A percentile compares a stretch with the other conserved stretches of the same genome.
Conservation (phyloP, 1,140 invertebrate species). For the Lepidostoma basale region DNA sequence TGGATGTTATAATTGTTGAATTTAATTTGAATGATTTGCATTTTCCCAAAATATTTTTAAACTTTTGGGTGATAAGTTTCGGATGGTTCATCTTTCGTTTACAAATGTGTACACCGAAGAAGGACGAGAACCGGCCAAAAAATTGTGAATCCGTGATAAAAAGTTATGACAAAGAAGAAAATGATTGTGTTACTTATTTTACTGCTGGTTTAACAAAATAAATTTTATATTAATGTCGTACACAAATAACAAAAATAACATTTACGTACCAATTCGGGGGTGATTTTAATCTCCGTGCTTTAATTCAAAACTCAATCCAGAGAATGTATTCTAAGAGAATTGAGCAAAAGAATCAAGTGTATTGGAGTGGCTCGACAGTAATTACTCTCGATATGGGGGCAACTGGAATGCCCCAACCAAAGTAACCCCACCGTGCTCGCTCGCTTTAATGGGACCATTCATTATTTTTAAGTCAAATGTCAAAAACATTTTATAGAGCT, state of each 20-base stretch:
- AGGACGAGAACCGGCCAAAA: too few species aligned
- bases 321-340: slow-evolving; percentile 16
- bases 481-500: slow-evolving; percentile 17
- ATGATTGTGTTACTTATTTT: too few species aligned
- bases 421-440: not conserved
- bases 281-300: slow-evolving; percentile 40
- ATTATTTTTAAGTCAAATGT: slow-evolving; percentile 29
- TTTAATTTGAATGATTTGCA: too few species aligned
- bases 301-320: slow-evolving; percentile 34
- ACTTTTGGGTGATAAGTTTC: too few species aligned
- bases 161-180: too few species aligned
- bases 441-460: slow-evolving; percentile 14
- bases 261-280: not conserved
- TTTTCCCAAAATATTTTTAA: too few species aligned
- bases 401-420: slow-evolving; percentile 36
- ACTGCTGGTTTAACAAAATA: too few species aligned
- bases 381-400: slow-evolving; percentile 45
- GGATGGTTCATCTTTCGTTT: too few species aligned
- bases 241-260: slow-evolving; percentile 17
- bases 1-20: too few species aligned
- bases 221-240: too few species aligned
- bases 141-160: too few species aligned
- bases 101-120: too few species aligned
- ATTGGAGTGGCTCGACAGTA: slow-evolving; percentile 40
- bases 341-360: slow-evolving; percentile 33